Base-by-base conservation (phyloP, 2,113 vertebrate genomes). In the Pionites leucogaster region DNA sequence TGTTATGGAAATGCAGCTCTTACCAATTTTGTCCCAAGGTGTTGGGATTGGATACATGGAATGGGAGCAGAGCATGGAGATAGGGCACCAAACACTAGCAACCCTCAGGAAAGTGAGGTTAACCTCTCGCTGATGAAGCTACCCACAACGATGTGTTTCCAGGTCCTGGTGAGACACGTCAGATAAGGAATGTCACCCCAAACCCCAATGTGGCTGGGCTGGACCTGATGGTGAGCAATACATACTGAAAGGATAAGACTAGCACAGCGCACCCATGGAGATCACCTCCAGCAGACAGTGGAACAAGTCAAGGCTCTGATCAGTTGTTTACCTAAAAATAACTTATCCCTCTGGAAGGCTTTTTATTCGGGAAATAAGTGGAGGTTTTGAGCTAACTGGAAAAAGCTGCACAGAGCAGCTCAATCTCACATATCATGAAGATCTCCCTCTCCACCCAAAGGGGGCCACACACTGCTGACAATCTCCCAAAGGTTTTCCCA, bases 51-150 rank as follows among this genome's bases (percentile, higher is more conserved):
- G 68, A 86, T 23, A 24, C 41, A 25, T 14, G 7, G 53, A 55
- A 3, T 53, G 53, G 53, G 29, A 42, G 41, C 0, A 0, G n/a
- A 53, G 19, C 46, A 35, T 2, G 5, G 37, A 13, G 39, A 37
- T 39, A 49, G 47, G 75, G 11, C 27, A 53, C 8, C 44, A 84
- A 37, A 55, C 20, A 22, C 1, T 5, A 33, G 11, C 0, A 1
- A 50, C n/a, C 7, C 29, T 70, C 7, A 1, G 49, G n/a, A 70
- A 84, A 64, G 29, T 4, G 28, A 76, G 9, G 24, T 76, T 68
- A 88, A 60, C 16, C 15, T 60, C 42, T 64, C 1, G 1, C 29
- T 64, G 52, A 47, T 7, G 4, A 19, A 65, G 35, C 33, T 35
- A 11, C 20, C 7, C 55, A 44, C 29, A 44, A 5, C 0, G 0